Conservation (phyloP, 2,888 invertebrate genomes). For the Rhingia campestris region DNA sequence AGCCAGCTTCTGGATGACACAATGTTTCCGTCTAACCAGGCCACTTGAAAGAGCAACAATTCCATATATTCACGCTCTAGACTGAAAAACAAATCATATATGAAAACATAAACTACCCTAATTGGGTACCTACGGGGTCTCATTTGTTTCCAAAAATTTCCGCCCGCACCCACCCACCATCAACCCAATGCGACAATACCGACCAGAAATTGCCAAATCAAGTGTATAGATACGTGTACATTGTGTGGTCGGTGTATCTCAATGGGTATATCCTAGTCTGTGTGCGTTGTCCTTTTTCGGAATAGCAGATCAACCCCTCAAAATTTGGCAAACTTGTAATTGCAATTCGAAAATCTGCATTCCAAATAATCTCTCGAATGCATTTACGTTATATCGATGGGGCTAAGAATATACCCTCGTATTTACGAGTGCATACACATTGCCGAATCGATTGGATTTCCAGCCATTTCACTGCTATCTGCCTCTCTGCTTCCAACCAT, state of each 20-base stretch:
- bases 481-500: constrained; percentile 11
- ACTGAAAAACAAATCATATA: constrained; percentile 15
- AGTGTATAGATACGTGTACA: background rate
- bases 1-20: too few relatives aligned
- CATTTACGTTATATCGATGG: constrained; percentile 39
- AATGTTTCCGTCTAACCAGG: too few relatives aligned
- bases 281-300: background rate
- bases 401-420: constrained; percentile 19
- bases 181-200: constrained; percentile 16
- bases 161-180: constrained; percentile 3
- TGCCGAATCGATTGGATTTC: constrained; percentile 7
- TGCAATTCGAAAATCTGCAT: constrained; percentile 52
- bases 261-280: background rate
- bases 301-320: constrained; percentile 3
- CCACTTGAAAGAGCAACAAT: background rate
- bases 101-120: constrained; percentile 18
- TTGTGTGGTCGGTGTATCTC: background rate
- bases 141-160: constrained; percentile 34
- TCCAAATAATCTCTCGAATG: constrained; percentile 47
- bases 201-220: constrained; percentile 37
- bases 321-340: constrained; percentile 52
- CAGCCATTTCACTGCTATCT: constrained; percentile 8
- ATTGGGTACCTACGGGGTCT: constrained; percentile 26
- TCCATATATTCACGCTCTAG: background rate
- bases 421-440: constrained; percentile 9